Conservation (phyloP, 2,888 invertebrate species). For the Temnothorax rugatulus region DNA sequence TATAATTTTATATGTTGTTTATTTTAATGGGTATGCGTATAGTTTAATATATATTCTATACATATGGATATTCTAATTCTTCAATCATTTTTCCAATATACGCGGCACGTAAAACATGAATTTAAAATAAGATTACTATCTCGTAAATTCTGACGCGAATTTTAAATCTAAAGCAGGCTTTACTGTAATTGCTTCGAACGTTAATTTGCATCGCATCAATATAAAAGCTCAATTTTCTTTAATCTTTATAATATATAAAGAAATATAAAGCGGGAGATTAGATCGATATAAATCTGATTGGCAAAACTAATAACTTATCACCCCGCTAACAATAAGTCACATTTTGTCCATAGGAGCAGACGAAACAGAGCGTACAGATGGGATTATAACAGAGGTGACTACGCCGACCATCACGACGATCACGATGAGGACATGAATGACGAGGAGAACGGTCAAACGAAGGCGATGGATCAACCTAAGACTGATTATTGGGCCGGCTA, state of each 20-base stretch:
- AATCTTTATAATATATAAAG: not conserved
- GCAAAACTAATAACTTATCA: not conserved
- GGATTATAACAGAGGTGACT: slow-evolving; percentile 65
- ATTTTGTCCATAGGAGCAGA: slow-evolving; percentile 63
- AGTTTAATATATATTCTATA: not conserved
- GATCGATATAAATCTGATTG: not conserved
- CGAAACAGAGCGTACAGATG: slow-evolving; percentile 77
- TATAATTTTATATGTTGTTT: not conserved
- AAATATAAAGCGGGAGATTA: not conserved
- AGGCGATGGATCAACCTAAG: slow-evolving; percentile 88
- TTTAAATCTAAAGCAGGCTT: not conserved
- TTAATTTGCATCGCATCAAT: not conserved
- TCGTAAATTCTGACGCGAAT: not conserved
- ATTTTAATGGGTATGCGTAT: not conserved
- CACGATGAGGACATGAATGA: slow-evolving; percentile 84
- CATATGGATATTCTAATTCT: not conserved
- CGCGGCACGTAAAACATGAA: not conserved
- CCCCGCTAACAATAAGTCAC: not conserved
- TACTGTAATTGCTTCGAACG: not conserved
- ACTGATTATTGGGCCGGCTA: slow-evolving; percentile 93
- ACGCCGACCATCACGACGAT: slow-evolving; percentile 66
- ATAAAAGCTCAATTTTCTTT: not conserved
- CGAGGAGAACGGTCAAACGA: slow-evolving; percentile 69
- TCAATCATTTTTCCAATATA: not conserved
- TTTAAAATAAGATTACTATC: not conserved